A percentile compares a stretch with the other conserved stretches of the same genome.
phyloP scores from a whole-genome alignment of 2,888 invertebrate species.

The Caenorhabditis macrosperma region DNA sequence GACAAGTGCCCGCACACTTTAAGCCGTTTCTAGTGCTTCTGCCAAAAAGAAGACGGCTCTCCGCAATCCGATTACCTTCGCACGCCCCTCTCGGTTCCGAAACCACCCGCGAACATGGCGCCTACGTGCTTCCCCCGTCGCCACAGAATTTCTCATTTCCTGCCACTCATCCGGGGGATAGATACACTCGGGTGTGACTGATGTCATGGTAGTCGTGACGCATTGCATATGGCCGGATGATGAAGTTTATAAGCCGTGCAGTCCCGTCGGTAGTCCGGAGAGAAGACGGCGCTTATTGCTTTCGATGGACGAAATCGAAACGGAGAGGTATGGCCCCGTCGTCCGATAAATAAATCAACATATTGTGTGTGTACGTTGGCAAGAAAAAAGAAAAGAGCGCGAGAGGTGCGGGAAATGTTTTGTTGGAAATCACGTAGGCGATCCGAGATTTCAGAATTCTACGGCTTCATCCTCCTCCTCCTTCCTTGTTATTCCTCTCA shows the following conservation, averaged over 20 bases:
- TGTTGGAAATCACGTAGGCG: background rate
- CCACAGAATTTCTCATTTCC: constrained; percentile 34
- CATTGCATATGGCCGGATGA: constrained; percentile 10
- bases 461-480: background rate
- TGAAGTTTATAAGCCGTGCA: background rate
- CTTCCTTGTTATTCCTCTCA: background rate
- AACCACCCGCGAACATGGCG: constrained; percentile 17
- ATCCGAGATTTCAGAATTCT: background rate
- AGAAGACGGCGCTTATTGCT: background rate
- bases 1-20: constrained; percentile 12
- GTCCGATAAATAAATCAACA: constrained; percentile 38
- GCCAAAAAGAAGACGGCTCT: background rate
- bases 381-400: background rate
- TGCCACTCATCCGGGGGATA: constrained; percentile 32
- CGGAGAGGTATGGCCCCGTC: background rate
- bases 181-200: constrained; percentile 9
- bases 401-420: background rate
- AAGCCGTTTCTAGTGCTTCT: background rate
- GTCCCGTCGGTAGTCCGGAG: background rate
- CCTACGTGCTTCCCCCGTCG: constrained; percentile 18
- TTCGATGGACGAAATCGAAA: background rate
- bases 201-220: constrained; percentile 39
- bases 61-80: constrained; percentile 37
- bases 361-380: constrained; percentile 3
- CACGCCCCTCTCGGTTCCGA: constrained; percentile 9